phyloP scores from a whole-genome alignment of 2,113 vertebrate species.

The Chinchilla lanigera region DNA sequence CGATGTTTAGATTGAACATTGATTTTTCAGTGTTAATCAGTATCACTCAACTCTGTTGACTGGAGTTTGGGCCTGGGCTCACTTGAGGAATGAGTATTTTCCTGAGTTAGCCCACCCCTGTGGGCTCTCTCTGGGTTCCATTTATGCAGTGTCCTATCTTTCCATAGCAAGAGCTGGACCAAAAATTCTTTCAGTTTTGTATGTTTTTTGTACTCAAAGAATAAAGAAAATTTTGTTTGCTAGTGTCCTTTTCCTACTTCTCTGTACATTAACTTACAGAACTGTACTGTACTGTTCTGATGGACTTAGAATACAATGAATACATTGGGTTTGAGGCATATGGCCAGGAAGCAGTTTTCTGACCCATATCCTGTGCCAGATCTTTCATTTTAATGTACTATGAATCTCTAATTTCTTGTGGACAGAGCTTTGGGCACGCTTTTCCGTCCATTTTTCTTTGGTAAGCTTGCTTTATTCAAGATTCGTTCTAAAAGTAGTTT shows the following conservation, averaged over 20 bases:
- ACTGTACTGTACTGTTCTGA: not conserved
- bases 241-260: not conserved
- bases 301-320: conserved; percentile 16
- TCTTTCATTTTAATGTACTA: not conserved
- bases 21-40: conserved; percentile 3
- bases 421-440: not conserved
- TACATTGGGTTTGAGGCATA: not conserved
- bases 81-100: not conserved
- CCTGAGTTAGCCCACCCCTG: not conserved
- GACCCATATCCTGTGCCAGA: not conserved
- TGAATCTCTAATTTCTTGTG: not conserved
- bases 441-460: not conserved
- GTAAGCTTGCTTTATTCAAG: not conserved
- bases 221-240: conserved; percentile 39
- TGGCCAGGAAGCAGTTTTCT: conserved; percentile 6
- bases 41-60: not conserved
- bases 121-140: not conserved
- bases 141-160: not conserved
- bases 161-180: not conserved
- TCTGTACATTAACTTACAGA: conserved; percentile 21
- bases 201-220: not conserved
- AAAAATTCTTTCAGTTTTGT: not conserved
- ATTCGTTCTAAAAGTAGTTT: conserved; percentile 51
- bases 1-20: not conserved
- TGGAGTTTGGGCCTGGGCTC: not conserved